Evolutionary conservation across 2,113 vertebrate genomes (phyloP).

Genomic region (Callaeas wilsoni): DNA sequence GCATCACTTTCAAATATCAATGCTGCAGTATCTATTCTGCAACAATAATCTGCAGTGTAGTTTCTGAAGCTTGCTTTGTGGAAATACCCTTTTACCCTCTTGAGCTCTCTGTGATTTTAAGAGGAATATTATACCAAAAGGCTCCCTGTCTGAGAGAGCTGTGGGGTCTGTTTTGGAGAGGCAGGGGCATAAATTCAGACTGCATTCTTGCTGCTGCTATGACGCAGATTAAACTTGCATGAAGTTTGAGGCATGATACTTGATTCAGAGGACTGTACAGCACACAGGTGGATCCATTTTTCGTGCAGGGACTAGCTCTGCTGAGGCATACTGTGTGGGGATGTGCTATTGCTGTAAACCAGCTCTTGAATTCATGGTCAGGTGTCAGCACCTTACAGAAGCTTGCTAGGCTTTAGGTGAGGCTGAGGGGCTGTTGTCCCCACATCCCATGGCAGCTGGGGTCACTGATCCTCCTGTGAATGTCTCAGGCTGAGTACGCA

Average conservation of each 20-base stretch:
- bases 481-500: fast-evolving
- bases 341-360: neutral
- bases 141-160: neutral
- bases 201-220: neutral
- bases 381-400: neutral
- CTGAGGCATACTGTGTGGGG: neutral
- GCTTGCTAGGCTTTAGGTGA: neutral
- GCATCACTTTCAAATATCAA: neutral
- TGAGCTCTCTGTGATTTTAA: neutral
- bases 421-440: neutral
- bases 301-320: neutral
- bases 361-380: neutral
- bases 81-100: neutral
- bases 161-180: neutral
- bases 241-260: neutral
- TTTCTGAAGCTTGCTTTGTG: neutral
- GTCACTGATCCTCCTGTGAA: neutral
- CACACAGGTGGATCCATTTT: neutral
- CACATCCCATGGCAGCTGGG: fast-evolving
- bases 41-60: too few species aligned
- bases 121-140: neutral
- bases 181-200: neutral
- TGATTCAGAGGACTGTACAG: neutral
- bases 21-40: neutral
- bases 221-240: neutral